Conservation (phyloP, 2,797 vertebrate genomes). For the Clarias laeviceps region DNA sequence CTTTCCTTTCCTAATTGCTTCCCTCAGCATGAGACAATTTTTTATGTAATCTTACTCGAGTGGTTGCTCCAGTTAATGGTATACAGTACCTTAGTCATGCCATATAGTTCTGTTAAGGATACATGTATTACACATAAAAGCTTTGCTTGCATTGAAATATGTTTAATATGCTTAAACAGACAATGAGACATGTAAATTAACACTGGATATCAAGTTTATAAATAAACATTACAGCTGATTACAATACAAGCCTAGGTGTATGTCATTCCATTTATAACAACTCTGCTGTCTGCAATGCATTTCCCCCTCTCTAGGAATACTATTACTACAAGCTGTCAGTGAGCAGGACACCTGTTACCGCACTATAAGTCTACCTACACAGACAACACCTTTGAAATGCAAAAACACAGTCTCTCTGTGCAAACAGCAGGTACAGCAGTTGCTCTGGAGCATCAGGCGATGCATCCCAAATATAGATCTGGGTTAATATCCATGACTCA, state of each 20-base stretch:
- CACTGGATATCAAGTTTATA: not conserved
- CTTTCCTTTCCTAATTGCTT: not conserved
- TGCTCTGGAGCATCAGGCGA: not conserved
- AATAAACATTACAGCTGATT: not conserved
- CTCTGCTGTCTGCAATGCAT: not conserved
- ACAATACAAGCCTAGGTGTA: not conserved
- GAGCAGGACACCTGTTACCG: slow-evolving; percentile 57
- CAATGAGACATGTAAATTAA: not conserved
- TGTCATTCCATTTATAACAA: not conserved
- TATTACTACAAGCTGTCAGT: slow-evolving; percentile 34
- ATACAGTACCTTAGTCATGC: not conserved
- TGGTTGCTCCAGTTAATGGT: not conserved
- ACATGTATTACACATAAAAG: not conserved
- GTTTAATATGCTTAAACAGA: not conserved
- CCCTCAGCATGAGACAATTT: not conserved
- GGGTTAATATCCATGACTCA: slow-evolving; percentile 27
- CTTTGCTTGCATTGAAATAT: not conserved
- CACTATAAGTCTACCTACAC: slow-evolving; percentile 30
- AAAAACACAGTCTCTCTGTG: slow-evolving; percentile 31
- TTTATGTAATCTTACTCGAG: not conserved
- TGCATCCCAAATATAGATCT: slow-evolving; percentile 46
- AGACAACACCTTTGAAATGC: slow-evolving; percentile 36
- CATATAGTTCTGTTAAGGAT: not conserved
- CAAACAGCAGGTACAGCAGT: slow-evolving; percentile 19
- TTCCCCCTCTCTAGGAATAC: slow-evolving; percentile 38